Evolutionary conservation across 1,140 invertebrate species (phyloP).

Genomic region (Hetaerina americana): DNA sequence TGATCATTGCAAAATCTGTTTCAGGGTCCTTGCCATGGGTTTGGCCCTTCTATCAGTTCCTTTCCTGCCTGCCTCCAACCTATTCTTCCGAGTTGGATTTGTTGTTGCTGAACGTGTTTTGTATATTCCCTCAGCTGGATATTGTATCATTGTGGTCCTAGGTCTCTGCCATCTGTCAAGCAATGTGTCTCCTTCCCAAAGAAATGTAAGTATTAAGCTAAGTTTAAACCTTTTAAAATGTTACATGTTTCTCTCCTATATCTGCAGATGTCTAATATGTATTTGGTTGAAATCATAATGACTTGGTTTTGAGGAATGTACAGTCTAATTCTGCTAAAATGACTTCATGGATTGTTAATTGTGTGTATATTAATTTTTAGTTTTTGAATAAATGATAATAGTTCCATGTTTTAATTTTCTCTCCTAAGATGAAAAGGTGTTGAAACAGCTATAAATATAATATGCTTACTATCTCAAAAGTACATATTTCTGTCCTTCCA

Average conservation of each 20-base stretch:
- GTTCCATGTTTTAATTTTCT: too few relatives aligned
- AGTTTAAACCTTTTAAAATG: constrained; percentile 12
- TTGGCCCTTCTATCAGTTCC: constrained; percentile 63
- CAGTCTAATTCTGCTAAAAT: too few relatives aligned
- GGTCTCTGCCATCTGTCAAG: constrained; percentile 37
- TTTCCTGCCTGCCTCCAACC: constrained; percentile 83
- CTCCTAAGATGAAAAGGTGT: too few relatives aligned
- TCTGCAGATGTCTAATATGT: too few relatives aligned
- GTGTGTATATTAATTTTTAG: too few relatives aligned
- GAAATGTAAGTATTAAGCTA: constrained; percentile 17
- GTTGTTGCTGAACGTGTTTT: constrained; percentile 78
- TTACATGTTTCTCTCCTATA: not conserved
- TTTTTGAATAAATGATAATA: too few relatives aligned
- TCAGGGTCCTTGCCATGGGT: constrained; percentile 43
- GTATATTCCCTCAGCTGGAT: constrained; percentile 77
- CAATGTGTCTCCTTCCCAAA: constrained; percentile 7
- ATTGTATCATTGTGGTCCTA: constrained; percentile 57
- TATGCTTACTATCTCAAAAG: too few relatives aligned
- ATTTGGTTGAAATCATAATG: too few relatives aligned
- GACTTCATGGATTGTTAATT: too few relatives aligned
- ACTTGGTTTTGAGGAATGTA: too few relatives aligned
- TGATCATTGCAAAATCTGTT: constrained; percentile 24
- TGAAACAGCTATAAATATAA: too few relatives aligned
- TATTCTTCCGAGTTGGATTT: constrained; percentile 84
- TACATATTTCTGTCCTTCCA: too few relatives aligned